A percentile compares a stretch with the other conserved stretches of the same genome.
These are phyloP conservation scores for Clarias macrocephalus DNA, from an alignment of 2,113 vertebrate species.

Conservation along the genomic window DNA sequence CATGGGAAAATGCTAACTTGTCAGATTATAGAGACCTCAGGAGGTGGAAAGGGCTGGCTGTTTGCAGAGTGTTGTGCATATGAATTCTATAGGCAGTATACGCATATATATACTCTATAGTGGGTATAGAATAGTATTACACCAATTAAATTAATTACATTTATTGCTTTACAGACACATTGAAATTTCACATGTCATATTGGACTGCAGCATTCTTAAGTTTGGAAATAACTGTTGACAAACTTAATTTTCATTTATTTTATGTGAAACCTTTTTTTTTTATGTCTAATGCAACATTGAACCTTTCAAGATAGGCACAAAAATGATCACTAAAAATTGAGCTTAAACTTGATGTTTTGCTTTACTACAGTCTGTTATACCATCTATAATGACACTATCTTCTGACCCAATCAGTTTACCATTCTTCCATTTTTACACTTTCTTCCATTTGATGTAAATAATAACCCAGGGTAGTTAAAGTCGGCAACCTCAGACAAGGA, in stretches of 20 bases:
- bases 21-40: no score
- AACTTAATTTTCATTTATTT: not conserved
- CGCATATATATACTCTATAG: no score
- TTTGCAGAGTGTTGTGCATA: no score
- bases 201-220: no score
- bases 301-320: not conserved
- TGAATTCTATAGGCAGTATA: no score
- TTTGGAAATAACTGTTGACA: no score
- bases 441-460: not conserved
- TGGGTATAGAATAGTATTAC: no score
- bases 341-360: not conserved
- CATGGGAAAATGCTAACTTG: no score
- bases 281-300: not conserved
- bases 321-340: not conserved
- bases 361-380: not conserved
- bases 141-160: no score
- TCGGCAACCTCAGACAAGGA: not conserved
- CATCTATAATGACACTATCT: not conserved
- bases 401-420: not conserved
- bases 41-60: no score
- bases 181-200: no score
- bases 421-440: not conserved
- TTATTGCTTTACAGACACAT: no score
- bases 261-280: not conserved
- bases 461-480: not conserved